Percentiles rank a stretch among this genome's conserved stretches.
Conservation (phyloP, 2,797 vertebrate species). For the Toxotes lorentzi region DNA sequence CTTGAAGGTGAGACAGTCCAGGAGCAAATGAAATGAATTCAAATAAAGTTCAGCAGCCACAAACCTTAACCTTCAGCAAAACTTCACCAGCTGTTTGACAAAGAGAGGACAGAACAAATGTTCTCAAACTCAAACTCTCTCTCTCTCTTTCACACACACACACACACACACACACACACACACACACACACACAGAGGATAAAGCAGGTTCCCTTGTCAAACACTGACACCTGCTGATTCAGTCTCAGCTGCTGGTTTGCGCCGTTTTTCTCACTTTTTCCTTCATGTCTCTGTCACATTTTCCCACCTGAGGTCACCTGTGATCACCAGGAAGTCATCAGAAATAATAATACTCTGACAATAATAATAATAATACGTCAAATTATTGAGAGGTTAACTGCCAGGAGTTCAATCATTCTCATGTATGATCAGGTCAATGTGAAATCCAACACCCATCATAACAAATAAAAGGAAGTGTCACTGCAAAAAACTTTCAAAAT, state of each 20-base stretch:
- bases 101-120: not conserved
- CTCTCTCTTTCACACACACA: not conserved
- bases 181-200: not conserved
- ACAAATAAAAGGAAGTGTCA: not conserved
- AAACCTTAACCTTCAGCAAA: too few relatives aligned
- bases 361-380: too few relatives aligned
- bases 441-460: too few relatives aligned
- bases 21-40: too few relatives aligned
- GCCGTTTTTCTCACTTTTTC: too few relatives aligned
- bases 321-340: too few relatives aligned
- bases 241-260: not conserved
- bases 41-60: too few relatives aligned
- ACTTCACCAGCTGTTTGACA: too few relatives aligned
- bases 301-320: not conserved
- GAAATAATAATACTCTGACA: too few relatives aligned
- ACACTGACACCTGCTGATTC: constrained; percentile 32
- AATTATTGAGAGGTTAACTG: not conserved
- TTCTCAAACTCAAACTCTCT: not conserved
- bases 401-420: not conserved
- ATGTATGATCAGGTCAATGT: not conserved
- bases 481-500: not conserved
- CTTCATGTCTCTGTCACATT: too few relatives aligned
- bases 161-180: not conserved
- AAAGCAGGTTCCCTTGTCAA: not conserved
- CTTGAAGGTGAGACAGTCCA: not conserved